Conservation (phyloP, 2,113 vertebrate species). For the Lophochroa leadbeateri region DNA sequence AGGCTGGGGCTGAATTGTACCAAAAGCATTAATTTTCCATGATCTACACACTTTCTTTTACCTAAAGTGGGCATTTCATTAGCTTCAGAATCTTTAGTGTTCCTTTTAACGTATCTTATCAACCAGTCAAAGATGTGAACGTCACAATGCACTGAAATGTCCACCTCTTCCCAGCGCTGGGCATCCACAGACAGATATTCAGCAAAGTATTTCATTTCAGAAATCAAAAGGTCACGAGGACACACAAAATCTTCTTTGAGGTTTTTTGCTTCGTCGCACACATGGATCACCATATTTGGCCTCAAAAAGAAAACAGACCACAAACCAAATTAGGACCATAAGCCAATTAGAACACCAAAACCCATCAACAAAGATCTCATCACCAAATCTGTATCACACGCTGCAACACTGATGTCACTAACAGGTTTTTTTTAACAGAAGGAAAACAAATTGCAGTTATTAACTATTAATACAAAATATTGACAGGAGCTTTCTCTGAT, state of each 20-base stretch:
- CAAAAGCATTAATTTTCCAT: background rate
- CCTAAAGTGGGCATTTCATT: conserved; percentile 88
- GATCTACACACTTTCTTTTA: conserved; percentile 67
- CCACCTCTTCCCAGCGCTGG: conserved; percentile 97
- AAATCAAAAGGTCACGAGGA: conserved; percentile 91
- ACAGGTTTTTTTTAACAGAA: background rate
- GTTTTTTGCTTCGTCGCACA: conserved; percentile 97
- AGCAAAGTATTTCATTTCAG: conserved; percentile 98
- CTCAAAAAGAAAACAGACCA: conserved; percentile 70
- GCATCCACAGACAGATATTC: conserved; percentile 93
- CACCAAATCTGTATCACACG: background rate
- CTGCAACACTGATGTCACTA: background rate
- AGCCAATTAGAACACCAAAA: background rate
- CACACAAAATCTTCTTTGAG: conserved; percentile 96
- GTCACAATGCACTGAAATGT: conserved; percentile 97
- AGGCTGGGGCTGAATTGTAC: background rate
- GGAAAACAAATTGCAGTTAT: background rate
- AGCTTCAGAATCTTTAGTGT: conserved; percentile 76
- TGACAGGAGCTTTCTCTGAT: background rate
- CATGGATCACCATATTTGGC: conserved; percentile 97
- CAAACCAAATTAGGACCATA: conserved; percentile 20
- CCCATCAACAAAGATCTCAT: background rate
- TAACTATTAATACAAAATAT: background rate
- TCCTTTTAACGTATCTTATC: conserved; percentile 94
- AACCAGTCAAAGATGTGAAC: conserved; percentile 98